phyloP scores from a whole-genome alignment of 2,888 invertebrate species.

The Epinotia brunnichana region DNA sequence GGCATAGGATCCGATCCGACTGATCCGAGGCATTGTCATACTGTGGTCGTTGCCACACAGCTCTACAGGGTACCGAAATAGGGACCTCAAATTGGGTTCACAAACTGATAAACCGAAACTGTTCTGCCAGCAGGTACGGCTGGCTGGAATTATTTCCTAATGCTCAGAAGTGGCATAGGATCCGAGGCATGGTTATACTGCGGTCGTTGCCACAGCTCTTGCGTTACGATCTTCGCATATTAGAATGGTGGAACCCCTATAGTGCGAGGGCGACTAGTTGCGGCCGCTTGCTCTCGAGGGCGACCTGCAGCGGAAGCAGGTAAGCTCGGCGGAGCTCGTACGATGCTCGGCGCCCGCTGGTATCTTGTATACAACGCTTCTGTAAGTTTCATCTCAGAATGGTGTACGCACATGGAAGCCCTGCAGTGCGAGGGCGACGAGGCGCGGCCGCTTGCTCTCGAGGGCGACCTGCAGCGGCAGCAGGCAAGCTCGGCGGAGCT shows the following conservation, averaged over 20 bases:
- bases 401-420: conserved; percentile 92
- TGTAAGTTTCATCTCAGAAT: conserved; percentile 62
- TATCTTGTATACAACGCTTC: conserved; percentile 93
- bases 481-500: conserved; percentile 92
- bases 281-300: conserved; percentile 93
- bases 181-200: no score
- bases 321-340: conserved; percentile 93
- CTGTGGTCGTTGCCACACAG: no score
- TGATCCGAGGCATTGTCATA: no score
- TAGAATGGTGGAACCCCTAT: conserved; percentile 87
- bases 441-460: conserved; percentile 93
- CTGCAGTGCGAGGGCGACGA: conserved; percentile 91
- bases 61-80: no score
- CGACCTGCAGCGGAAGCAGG: conserved; percentile 92
- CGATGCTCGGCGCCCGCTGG: conserved; percentile 89
- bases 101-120: no score
- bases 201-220: no score
- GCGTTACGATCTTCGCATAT: no score
- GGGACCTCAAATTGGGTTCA: no score
- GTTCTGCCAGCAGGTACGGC: no score
- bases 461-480: conserved; percentile 93
- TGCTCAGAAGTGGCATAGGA: no score
- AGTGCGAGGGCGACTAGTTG: conserved; percentile 92
- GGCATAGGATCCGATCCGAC: no score
- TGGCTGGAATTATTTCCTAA: no score